phyloP scores from a whole-genome alignment of 1,140 invertebrate species.

The Melitaea cinxia region DNA sequence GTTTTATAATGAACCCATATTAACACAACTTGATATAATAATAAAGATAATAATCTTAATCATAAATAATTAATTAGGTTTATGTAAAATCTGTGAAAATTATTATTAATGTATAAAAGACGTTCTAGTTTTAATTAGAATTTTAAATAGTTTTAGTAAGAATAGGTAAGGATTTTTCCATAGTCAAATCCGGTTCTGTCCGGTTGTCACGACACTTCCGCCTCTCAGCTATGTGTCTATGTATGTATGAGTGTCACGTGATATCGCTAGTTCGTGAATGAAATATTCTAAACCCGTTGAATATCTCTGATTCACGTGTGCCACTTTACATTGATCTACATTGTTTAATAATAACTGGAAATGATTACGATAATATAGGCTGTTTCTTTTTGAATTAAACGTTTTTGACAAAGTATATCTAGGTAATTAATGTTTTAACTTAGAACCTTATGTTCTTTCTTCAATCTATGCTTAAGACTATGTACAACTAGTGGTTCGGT shows the following conservation, averaged over 20 bases:
- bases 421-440: too few species aligned
- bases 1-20: too few species aligned
- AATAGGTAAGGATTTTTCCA: slow-evolving; percentile 4
- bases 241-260: not conserved
- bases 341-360: too few species aligned
- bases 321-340: not conserved
- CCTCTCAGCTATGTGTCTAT: not conserved
- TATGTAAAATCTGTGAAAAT: not conserved
- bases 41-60: not conserved
- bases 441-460: too few species aligned
- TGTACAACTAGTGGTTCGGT: too few species aligned
- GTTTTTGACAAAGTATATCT: too few species aligned
- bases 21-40: not conserved
- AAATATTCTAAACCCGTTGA: slow-evolving; percentile 18
- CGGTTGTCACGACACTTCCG: not conserved
- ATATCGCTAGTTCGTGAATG: slow-evolving; percentile 8
- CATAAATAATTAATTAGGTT: not conserved
- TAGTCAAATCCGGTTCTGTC: not conserved
- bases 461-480: too few species aligned
- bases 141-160: not conserved
- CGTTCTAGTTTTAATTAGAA: not conserved
- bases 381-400: not conserved
- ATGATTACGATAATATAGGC: not conserved
- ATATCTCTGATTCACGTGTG: slow-evolving; percentile 12
- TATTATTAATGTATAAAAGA: not conserved